Percentiles rank a stretch among this genome's conserved stretches.
Conservation (phyloP, 2,888 invertebrate species). For the Tipula unca region DNA sequence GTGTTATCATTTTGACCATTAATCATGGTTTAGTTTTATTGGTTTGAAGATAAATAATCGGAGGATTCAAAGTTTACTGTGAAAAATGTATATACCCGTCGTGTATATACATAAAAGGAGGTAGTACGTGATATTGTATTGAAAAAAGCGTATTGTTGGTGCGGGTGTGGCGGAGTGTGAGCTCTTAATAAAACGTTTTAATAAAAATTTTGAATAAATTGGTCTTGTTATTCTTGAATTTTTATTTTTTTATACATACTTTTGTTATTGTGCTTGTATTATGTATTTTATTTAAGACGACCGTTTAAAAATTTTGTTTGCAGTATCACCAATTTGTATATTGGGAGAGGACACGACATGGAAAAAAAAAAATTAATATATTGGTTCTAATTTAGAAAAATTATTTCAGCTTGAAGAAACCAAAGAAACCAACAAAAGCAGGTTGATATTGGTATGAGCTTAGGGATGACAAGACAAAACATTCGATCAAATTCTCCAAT, state of each 20-base stretch:
- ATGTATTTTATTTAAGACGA: not conserved
- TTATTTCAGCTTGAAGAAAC: not conserved
- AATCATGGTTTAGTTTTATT: slow-evolving; percentile 8
- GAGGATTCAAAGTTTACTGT: not conserved
- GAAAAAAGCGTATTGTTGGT: not conserved
- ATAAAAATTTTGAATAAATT: not conserved
- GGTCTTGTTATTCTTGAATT: not conserved
- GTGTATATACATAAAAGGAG: not conserved
- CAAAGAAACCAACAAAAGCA: too few species aligned
- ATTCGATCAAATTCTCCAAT: too few species aligned
- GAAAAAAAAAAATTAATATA: not conserved
- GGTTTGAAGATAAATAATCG: not conserved
- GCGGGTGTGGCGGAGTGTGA: not conserved
- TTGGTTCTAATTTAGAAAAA: not conserved
- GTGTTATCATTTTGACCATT: not conserved
- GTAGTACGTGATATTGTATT: not conserved
- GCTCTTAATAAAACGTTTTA: not conserved
- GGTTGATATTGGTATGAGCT: too few species aligned
- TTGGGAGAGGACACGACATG: not conserved
- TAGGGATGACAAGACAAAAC: too few species aligned
- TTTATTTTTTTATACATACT: not conserved
- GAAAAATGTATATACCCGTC: not conserved
- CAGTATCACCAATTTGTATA: not conserved
- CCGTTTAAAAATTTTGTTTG: not conserved
- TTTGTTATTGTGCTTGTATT: not conserved